phyloP scores from a whole-genome alignment of 1,140 invertebrate genomes.

The Drosophila subobscura region DNA sequence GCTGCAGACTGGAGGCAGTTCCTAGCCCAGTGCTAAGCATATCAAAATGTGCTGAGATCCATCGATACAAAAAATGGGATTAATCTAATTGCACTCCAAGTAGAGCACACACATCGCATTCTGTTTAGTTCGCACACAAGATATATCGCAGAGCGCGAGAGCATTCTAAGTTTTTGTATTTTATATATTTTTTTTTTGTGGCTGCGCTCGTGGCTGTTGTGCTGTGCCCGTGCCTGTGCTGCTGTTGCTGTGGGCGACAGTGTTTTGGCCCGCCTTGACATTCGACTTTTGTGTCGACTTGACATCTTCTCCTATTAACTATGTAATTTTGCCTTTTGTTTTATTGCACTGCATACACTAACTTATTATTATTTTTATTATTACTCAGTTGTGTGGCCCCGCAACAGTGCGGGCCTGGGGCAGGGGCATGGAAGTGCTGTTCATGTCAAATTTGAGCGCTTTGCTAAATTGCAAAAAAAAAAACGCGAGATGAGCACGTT shows the following conservation, averaged over 20 bases:
- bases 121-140: no score
- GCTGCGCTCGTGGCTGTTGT: background rate
- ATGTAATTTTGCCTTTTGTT: slow-evolving; percentile 55
- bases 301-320: slow-evolving; percentile 72
- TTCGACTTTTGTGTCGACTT: slow-evolving; percentile 78
- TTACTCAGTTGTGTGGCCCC: slow-evolving; percentile 22
- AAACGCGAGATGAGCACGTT: slow-evolving; percentile 1
- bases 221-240: slow-evolving; percentile 13
- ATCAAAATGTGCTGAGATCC: background rate
- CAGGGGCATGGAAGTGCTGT: background rate
- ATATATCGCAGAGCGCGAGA: no score
- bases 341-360: slow-evolving; percentile 72
- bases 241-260: slow-evolving; percentile 16
- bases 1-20: no score
- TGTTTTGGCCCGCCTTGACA: slow-evolving; percentile 63
- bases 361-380: slow-evolving; percentile 63
- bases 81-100: background rate
- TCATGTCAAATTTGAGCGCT: background rate
- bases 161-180: no score
- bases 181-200: no score
- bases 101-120: no score
- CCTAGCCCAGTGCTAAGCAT: no score
- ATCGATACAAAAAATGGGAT: background rate
- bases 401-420: no score
- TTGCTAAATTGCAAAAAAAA: slow-evolving; percentile 1